A percentile compares a stretch with the other conserved stretches of the same genome.
These are phyloP conservation scores for Rhinella marina DNA, from an alignment of 2,797 vertebrate genomes.

Conservation along the genomic window DNA sequence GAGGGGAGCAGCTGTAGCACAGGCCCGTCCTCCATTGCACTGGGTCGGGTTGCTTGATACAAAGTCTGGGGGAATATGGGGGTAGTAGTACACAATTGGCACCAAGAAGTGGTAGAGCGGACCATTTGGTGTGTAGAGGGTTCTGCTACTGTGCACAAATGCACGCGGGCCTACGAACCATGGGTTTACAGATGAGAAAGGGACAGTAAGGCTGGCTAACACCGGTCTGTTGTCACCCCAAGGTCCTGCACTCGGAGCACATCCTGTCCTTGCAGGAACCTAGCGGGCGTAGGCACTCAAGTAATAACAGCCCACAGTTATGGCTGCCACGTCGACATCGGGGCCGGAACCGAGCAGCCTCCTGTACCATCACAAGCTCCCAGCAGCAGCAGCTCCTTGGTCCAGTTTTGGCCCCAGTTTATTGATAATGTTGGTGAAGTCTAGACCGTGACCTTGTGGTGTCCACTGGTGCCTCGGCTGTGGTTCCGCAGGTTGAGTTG, in stretches of 20 bases:
- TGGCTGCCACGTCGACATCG: neutral
- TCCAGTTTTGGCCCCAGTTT: neutral
- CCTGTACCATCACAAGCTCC: slow-evolving; percentile 11
- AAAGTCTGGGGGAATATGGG: too few species aligned
- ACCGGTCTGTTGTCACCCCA: slow-evolving; percentile 29
- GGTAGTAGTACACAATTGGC: slow-evolving; percentile 16
- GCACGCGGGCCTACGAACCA: slow-evolving; percentile 9
- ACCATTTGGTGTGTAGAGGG: neutral
- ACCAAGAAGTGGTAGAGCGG: neutral
- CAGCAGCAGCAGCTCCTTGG: slow-evolving; percentile 6
- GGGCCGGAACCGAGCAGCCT: neutral
- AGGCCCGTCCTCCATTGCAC: slow-evolving; percentile 12
- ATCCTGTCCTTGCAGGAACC: slow-evolving; percentile 8
- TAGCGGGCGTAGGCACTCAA: slow-evolving; percentile 54
- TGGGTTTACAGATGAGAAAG: neutral
- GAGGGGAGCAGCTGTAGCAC: neutral
- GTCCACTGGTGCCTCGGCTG: neutral
- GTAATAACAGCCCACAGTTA: slow-evolving; percentile 17
- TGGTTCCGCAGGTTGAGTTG: neutral
- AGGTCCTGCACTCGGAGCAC: slow-evolving; percentile 9
- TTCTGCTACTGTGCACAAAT: slow-evolving; percentile 41
- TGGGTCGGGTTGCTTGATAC: neutral
- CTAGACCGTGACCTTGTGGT: neutral
- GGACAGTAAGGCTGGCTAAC: slow-evolving; percentile 47
- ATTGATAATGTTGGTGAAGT: neutral